These are phyloP conservation scores for Scaptomyza cyrtandrae DNA, from an alignment of 2,888 invertebrate genomes.

Conservation along the genomic window DNA sequence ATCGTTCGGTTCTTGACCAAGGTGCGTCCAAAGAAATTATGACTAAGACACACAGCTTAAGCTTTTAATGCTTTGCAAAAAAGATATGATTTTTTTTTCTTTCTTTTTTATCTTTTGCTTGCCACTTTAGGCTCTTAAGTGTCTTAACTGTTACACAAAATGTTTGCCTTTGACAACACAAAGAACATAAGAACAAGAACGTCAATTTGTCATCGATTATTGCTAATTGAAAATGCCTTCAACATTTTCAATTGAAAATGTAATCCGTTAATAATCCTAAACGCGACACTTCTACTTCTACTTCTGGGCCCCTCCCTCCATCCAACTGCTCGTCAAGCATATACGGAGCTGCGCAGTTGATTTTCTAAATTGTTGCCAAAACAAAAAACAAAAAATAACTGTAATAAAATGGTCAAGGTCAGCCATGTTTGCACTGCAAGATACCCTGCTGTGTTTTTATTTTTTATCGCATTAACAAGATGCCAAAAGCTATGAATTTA, in stretches of 20 bases:
- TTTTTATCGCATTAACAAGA: not conserved
- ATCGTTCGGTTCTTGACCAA: not conserved
- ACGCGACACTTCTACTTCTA: too few relatives aligned
- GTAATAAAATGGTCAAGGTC: not conserved
- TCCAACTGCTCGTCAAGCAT: constrained; percentile 2
- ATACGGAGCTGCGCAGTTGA: constrained; percentile 11
- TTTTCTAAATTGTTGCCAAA: constrained; percentile 8
- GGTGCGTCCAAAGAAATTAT: constrained; percentile 1
- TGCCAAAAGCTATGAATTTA: not conserved
- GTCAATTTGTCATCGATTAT: constrained; percentile 52
- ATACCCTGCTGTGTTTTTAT: constrained; percentile 8
- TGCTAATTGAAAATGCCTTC: constrained; percentile 56
- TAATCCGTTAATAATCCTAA: constrained; percentile 56
- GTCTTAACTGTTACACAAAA: constrained; percentile 5
- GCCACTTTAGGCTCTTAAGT: too few relatives aligned
- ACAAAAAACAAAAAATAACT: not conserved
- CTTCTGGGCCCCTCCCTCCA: too few relatives aligned
- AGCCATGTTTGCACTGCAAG: not conserved
- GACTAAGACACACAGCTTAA: too few relatives aligned
- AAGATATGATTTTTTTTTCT: too few relatives aligned
- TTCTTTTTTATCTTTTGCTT: not conserved
- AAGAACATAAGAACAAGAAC: constrained; percentile 8
- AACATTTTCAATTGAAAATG: constrained; percentile 54
- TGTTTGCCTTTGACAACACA: not conserved
- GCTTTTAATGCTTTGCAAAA: too few relatives aligned